phyloP scores from a whole-genome alignment of 2,888 invertebrate species.

The Tenthredo livida region DNA sequence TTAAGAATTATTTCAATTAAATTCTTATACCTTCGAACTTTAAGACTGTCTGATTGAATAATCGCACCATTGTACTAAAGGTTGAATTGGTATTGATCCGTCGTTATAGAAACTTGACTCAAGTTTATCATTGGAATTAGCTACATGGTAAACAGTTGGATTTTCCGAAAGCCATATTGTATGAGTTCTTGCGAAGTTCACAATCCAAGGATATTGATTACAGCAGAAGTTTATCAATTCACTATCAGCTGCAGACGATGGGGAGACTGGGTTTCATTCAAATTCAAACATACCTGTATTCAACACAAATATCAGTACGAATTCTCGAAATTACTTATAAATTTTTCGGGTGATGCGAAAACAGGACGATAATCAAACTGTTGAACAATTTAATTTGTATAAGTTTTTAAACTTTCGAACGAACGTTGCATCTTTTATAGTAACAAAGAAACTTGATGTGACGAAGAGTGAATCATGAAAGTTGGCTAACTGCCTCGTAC shows the following conservation, averaged over 20 bases:
- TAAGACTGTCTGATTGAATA: neutral
- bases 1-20: neutral
- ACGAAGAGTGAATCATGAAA: neutral
- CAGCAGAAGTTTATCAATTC: neutral
- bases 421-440: neutral
- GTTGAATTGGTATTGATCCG: slow-evolving; percentile 10
- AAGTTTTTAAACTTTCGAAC: neutral
- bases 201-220: neutral
- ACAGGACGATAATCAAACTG: neutral
- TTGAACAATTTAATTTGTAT: neutral
- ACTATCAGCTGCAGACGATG: neutral
- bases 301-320: neutral
- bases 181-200: neutral
- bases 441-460: neutral
- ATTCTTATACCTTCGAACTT: neutral
- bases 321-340: neutral
- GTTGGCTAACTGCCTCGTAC: slow-evolving; percentile 10
- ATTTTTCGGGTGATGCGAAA: neutral
- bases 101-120: neutral
- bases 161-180: neutral
- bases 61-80: neutral
- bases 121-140: slow-evolving; percentile 8
- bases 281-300: neutral
- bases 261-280: neutral
- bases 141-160: neutral